Conservation (phyloP, 2,113 vertebrate genomes). For the Microcebus lehilahytsara region DNA sequence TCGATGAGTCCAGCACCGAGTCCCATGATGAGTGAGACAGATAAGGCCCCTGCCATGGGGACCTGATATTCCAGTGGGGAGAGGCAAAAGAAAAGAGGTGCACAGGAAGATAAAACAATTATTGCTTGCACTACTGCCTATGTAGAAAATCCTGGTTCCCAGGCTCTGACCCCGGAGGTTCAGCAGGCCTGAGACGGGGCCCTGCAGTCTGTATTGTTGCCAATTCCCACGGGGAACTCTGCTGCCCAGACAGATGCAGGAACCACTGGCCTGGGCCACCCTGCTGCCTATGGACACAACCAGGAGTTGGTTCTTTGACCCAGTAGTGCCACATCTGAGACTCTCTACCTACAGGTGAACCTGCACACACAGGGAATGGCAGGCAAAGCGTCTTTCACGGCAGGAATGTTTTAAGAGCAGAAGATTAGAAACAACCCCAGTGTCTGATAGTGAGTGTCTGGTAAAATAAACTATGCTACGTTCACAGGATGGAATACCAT, state of each 20-base stretch:
- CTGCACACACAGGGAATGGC: no score
- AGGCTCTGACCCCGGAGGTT: not conserved
- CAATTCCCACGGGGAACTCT: not conserved
- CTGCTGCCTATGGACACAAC: not conserved
- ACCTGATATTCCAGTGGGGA: not conserved
- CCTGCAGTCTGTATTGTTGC: not conserved
- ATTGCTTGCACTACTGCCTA: not conserved
- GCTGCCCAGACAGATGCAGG: not conserved
- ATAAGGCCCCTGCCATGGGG: not conserved
- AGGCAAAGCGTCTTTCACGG: not conserved
- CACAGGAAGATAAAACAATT: not conserved
- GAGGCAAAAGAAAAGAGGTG: not conserved
- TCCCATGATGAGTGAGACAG: not conserved
- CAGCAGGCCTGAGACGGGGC: not conserved
- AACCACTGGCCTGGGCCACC: not conserved
- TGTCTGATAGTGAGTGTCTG: not conserved
- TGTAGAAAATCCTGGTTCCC: not conserved
- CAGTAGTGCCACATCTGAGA: not conserved
- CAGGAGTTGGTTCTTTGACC: not conserved
- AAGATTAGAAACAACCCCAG: not conserved
- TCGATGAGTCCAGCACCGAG: not conserved
- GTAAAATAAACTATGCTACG: not conserved
- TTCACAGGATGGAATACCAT: accelerated
- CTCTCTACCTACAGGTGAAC: not conserved
- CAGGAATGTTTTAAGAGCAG: not conserved